Percentiles rank a stretch among this genome's conserved stretches.
Evolutionary conservation across 2,113 vertebrate species (phyloP).

Genomic region (Scartelaos histophorus): DNA sequence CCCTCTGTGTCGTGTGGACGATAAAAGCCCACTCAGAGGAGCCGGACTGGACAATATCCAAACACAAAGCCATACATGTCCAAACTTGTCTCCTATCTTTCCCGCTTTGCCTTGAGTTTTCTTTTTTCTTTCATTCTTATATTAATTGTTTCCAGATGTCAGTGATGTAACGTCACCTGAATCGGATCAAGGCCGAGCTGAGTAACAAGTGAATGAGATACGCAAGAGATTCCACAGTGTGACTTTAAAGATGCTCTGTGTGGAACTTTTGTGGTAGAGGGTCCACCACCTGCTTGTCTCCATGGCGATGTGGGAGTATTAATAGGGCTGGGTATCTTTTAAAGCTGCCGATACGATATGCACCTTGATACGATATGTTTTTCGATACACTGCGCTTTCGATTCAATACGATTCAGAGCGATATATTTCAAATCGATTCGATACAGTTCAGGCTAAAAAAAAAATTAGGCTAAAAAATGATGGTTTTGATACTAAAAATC

Average conservation of each 20-base stretch:
- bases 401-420: no score
- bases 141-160: constrained; percentile 55
- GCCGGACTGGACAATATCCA: constrained; percentile 36
- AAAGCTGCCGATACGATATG: no score
- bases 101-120: constrained; percentile 21
- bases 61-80: constrained; percentile 31
- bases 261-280: no score
- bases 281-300: no score
- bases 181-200: constrained; percentile 10
- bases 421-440: no score
- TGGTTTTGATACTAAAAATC: no score
- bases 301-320: no score
- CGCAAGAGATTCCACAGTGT: not conserved
- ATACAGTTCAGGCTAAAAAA: no score
- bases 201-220: constrained; percentile 25
- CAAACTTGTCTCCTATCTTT: constrained; percentile 33
- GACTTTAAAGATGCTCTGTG: not conserved
- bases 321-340: no score
- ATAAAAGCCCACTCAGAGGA: constrained; percentile 18
- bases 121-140: not conserved
- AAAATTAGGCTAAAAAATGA: no score
- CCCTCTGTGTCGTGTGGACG: constrained; percentile 6
- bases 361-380: no score
- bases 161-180: constrained; percentile 55
- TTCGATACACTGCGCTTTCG: no score